Evolutionary conservation across 1,140 invertebrate genomes (phyloP), one percentile per base, ranked within the genome.

Genomic region (Bombus huntii): DNA sequence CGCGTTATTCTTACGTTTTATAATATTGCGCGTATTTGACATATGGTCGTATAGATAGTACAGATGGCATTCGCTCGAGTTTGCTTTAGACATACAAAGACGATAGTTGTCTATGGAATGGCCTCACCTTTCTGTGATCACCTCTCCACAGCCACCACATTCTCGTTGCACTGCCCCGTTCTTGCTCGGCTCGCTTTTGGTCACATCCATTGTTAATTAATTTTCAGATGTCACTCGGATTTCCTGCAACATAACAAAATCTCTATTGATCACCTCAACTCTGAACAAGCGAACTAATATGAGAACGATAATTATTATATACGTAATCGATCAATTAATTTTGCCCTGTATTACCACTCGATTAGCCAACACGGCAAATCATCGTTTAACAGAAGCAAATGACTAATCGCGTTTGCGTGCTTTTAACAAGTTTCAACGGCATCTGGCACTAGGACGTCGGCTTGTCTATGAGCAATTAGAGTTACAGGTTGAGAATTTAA

Each of bases 141-240:
- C 93, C 93, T 98, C 97, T 22, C 97, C 97, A 90, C 97, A 98
- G 62, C 97, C 97, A 0, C 97, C 97, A 93, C 97, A 98, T 86
- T 97, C 97, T 87, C 97, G 96, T 62, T 92, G 95, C 88, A 82
- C 91, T 73, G 90, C 90, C 88, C 95, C 92, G 90, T 94, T 93
- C 88, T 88, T 91, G 78, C 94, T 94, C 34, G 94, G 91, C 88
- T 96, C 96, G 47, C 94, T 94, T 91, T 96, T 96, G 85, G 92
- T 95, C 79, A 96, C 95, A 92, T 96, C 96, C 96, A 96, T 96
- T 92, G 95, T 96, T 85, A n/a, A 18, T 71, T 28, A 39, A 39
- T 72, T 53, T 22, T 83, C 28, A 22, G 39, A 37, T 9, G 68
- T 68, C 44, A 34, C 34, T 15, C 22, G 18, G 2, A 22, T 72